Evolutionary conservation across 2,113 vertebrate species (phyloP).

Genomic region (Amazona guildingii): DNA sequence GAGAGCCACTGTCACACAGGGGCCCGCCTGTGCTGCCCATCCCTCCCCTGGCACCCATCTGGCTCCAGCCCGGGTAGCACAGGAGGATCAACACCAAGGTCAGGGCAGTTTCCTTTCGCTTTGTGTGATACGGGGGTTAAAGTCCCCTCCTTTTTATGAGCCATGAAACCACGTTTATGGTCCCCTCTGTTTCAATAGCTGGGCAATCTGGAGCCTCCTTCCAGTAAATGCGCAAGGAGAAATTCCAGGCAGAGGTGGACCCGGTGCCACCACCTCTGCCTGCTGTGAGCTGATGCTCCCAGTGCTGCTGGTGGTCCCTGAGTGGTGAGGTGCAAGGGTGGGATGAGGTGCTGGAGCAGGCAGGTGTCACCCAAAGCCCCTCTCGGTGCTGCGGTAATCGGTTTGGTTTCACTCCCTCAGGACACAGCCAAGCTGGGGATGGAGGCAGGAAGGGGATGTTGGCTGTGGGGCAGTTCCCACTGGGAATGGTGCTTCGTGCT

Average conservation of each 20-base stretch:
- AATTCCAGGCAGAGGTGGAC: background rate
- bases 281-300: accelerated
- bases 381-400: background rate
- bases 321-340: accelerated
- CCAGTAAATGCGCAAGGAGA: accelerated
- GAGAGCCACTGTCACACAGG: accelerated
- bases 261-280: accelerated
- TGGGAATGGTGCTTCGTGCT: background rate
- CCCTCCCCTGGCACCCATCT: background rate
- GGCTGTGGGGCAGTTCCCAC: accelerated
- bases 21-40: background rate
- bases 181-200: background rate
- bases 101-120: background rate
- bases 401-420: background rate
- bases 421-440: accelerated
- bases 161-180: slow-evolving; percentile 6
- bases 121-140: background rate
- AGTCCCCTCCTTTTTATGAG: slow-evolving; percentile 24
- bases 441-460: accelerated
- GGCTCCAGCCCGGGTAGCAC: accelerated
- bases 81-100: background rate
- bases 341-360: background rate
- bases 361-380: background rate
- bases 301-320: background rate
- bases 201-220: background rate